Evolutionary conservation across 64 coral and sea anemone species (phyloP).

Genomic region (Porites australiensis): DNA sequence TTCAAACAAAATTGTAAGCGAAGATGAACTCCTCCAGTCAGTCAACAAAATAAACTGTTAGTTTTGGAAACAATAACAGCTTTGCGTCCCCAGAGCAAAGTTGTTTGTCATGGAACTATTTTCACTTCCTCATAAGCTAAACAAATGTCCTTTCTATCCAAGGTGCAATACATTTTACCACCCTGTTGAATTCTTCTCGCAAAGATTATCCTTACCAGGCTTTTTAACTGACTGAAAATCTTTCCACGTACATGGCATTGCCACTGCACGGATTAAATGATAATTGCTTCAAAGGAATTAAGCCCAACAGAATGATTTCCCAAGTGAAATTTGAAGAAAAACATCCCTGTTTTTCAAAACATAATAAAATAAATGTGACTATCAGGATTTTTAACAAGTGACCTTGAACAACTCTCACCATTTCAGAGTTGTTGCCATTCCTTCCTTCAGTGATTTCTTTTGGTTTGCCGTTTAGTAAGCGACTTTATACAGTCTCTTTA

Average conservation of each 20-base stretch:
- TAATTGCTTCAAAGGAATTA: background rate
- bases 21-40: background rate
- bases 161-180: background rate
- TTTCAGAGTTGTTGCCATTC: too few species aligned
- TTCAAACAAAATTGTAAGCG: background rate
- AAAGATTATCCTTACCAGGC: background rate
- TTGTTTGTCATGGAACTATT: background rate
- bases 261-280: too few species aligned
- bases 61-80: background rate
- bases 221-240: too few species aligned
- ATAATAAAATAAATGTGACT: background rate
- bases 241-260: too few species aligned
- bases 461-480: too few species aligned
- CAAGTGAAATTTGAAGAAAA: background rate
- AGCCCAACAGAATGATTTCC: too few species aligned
- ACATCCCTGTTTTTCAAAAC: background rate
- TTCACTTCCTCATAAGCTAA: background rate
- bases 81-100: background rate
- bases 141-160: background rate
- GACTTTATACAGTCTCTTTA: too few species aligned
- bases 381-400: background rate
- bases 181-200: background rate
- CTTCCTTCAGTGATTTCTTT: too few species aligned
- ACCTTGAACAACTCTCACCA: background rate
- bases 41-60: slow-evolving; percentile 10